Percentiles rank a stretch among this genome's conserved stretches.
These are phyloP conservation scores for Eulemur mongoz DNA, from an alignment of 2,797 vertebrate species.

Conservation along the genomic window DNA sequence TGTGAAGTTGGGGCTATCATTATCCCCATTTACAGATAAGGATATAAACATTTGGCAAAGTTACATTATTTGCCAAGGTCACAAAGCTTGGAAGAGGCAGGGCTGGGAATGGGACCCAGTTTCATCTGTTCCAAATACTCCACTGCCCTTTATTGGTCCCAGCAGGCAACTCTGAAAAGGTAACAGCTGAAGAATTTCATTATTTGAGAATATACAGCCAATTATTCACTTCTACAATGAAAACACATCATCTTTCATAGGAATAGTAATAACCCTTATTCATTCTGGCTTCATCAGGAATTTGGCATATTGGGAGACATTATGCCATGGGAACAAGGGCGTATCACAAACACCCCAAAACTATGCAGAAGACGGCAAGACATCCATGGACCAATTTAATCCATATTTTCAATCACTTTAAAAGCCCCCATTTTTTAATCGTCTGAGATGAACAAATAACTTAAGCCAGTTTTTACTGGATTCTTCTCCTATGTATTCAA, in stretches of 20 bases:
- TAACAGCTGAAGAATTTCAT: neutral
- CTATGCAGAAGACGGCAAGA: neutral
- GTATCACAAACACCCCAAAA: neutral
- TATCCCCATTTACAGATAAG: neutral
- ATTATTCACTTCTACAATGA: neutral
- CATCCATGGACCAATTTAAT: neutral
- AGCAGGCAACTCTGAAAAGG: neutral
- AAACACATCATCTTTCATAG: neutral
- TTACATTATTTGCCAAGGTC: neutral
- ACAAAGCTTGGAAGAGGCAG: neutral
- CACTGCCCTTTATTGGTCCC: neutral
- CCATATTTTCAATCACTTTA: neutral
- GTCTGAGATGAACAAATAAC: neutral
- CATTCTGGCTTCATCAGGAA: neutral
- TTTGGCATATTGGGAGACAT: neutral
- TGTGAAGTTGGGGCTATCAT: neutral
- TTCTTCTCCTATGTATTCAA: neutral
- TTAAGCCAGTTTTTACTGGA: neutral
- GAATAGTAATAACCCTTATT: neutral
- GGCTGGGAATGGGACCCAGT: neutral
- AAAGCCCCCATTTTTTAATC: neutral
- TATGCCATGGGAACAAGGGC: neutral
- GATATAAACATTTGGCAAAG: neutral
- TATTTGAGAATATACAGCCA: neutral
- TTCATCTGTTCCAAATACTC: neutral